phyloP scores from a whole-genome alignment of 2,888 invertebrate genomes.

The Hedychridium roseum region DNA sequence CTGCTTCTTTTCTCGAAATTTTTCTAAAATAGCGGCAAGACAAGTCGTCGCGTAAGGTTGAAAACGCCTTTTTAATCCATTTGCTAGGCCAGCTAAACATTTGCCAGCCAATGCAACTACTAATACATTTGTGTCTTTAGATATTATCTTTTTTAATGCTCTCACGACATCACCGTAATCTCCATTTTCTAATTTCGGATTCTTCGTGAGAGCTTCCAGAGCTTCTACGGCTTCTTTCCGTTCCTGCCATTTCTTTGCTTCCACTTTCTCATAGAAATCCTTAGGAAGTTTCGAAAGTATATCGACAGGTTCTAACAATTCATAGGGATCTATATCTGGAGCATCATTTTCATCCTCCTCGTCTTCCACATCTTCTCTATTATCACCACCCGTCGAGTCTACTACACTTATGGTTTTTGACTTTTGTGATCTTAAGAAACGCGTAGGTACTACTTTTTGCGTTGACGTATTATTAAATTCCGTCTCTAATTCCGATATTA shows the following conservation, averaged over 20 bases:
- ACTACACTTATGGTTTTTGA: conserved; percentile 70
- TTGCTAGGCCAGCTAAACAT: conserved; percentile 82
- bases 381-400: conserved; percentile 65
- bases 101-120: conserved; percentile 88
- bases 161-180: conserved; percentile 92
- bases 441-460: conserved; percentile 74
- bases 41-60: conserved; percentile 82
- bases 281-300: conserved; percentile 92
- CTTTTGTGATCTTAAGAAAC: conserved; percentile 86
- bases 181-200: conserved; percentile 87
- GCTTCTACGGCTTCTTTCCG: conserved; percentile 90
- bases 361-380: conserved; percentile 67
- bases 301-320: conserved; percentile 90
- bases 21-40: conserved; percentile 84
- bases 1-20: conserved; percentile 97
- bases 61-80: conserved; percentile 88
- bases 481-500: conserved; percentile 86
- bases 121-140: conserved; percentile 95
- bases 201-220: conserved; percentile 79
- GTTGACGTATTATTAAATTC: conserved; percentile 81
- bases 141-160: conserved; percentile 87
- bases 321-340: conserved; percentile 85
- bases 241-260: conserved; percentile 97
- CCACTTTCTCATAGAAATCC: conserved; percentile 93
- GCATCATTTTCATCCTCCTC: conserved; percentile 69